Base-by-base conservation (phyloP, 2,888 invertebrate species). In the Drosophila pegasa region DNA sequence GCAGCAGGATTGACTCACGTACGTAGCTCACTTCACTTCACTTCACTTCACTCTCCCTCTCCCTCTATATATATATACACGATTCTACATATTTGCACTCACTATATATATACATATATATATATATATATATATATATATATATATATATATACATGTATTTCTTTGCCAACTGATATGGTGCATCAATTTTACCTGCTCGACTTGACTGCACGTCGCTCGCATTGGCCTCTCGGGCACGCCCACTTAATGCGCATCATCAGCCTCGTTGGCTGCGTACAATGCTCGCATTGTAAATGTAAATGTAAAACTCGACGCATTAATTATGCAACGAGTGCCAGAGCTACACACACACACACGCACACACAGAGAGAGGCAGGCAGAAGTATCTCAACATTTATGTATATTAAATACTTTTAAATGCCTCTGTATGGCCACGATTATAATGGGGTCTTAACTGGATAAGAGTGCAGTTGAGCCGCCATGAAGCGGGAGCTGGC, bases 281-380 rank as follows among this genome's bases (percentile, higher is more conserved):
- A 65, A 56, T 47, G 71, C 59, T 5, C 29, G 31, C 84, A 89
- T 81, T 81, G 82, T 72, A 71, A 86, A 85, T 81, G 82, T 72
- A 71, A 86, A 88, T 76, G 80, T 86, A 80, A 81, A 81, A 81
- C 70, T 65, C 76, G 56, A 60, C 50, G 73, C 73, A 87, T 89
- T 87, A 87, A 84, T 84, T 89, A 84, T 85, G 76, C 82, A 86
- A 64, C 56, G 50, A 73, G 62, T 66, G 56, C 63, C 40, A 56
- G 37, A 45, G 41, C 45, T 33, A 22, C n/a, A 25, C 18, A 12
- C 14, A 47, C 12, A n/a, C n/a, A n/a, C 18, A 22, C 14, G 25
- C 22, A 25, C 9, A 25, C 43, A 43, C 43, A n/a, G n/a, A n/a
- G n/a, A n/a, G n/a, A n/a, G n/a, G n/a, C n/a, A n/a, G n/a, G n/a